phyloP scores from a whole-genome alignment of 2,797 vertebrate species.

The Rostrhamus sociabilis region DNA sequence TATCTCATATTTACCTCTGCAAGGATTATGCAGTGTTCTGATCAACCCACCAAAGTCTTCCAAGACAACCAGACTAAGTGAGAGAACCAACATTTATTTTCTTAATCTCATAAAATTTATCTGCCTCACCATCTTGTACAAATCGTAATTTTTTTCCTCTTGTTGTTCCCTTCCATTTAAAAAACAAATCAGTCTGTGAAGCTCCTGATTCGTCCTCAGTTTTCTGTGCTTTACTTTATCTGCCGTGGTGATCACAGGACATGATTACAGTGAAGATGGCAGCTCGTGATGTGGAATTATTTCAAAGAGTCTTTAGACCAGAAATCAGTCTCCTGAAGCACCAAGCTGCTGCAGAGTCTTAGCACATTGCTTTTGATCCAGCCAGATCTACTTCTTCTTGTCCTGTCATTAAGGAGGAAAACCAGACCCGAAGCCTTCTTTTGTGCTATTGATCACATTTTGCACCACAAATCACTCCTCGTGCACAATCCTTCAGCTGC shows the following conservation, averaged over 20 bases:
- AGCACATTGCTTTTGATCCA: neutral
- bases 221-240: neutral
- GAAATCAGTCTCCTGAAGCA: neutral
- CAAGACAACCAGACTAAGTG: neutral
- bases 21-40: neutral
- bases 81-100: neutral
- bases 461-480: constrained; percentile 23
- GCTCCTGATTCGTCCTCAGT: neutral
- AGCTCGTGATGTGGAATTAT: neutral
- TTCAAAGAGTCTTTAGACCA: neutral
- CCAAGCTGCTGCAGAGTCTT: neutral
- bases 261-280: neutral
- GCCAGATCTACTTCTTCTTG: neutral
- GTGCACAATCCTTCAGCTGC: neutral
- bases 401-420: constrained; percentile 22
- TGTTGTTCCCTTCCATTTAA: neutral
- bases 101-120: neutral
- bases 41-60: neutral
- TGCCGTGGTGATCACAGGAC: neutral
- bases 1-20: neutral
- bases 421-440: constrained; percentile 10
- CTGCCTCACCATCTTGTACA: neutral
- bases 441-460: constrained; percentile 35
- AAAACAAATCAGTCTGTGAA: neutral
- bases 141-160: rapidly evolving